These are phyloP conservation scores for Anguilla obscura DNA, from an alignment of 2,797 vertebrate genomes.

Conservation along the genomic window DNA sequence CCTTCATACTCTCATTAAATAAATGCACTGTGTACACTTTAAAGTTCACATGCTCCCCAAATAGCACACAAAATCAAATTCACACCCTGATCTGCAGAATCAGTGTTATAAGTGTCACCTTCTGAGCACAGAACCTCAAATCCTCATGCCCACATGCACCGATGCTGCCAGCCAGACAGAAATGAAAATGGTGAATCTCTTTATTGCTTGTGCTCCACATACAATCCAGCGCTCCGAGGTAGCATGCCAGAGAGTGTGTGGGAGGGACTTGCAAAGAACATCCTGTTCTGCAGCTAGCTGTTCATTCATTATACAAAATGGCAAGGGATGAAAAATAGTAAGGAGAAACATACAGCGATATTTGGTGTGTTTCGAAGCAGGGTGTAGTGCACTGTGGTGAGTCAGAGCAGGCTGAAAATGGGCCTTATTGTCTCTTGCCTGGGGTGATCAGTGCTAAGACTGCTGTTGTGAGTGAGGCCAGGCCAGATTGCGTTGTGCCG, in stretches of 20 bases:
- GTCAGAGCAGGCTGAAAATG: not conserved
- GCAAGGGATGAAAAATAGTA: conserved; percentile 28
- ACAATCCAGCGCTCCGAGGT: conserved; percentile 32
- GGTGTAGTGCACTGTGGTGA: not conserved
- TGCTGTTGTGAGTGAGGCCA: not conserved
- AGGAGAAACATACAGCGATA: conserved; percentile 27
- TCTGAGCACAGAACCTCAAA: conserved; percentile 13
- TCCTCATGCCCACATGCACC: not conserved
- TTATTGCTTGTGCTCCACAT: conserved; percentile 25
- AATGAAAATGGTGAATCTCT: conserved; percentile 22
- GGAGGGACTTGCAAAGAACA: conserved; percentile 43
- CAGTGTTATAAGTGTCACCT: conserved; percentile 18
- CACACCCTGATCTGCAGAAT: not conserved
- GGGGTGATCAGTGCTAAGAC: not conserved
- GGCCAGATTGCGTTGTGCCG: not conserved
- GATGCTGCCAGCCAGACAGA: conserved; percentile 14
- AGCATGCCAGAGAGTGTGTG: conserved; percentile 38
- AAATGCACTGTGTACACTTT: not conserved
- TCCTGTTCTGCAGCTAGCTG: conserved; percentile 41
- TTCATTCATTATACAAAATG: conserved; percentile 40
- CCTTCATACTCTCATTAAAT: not conserved
- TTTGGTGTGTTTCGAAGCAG: not conserved
- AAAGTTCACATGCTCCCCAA: not conserved
- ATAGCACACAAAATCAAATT: not conserved
- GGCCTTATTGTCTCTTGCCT: not conserved